Evolutionary conservation across 2,888 invertebrate genomes (phyloP), one percentile per base, ranked within the genome.

Genomic region (Cephus nigrinus): DNA sequence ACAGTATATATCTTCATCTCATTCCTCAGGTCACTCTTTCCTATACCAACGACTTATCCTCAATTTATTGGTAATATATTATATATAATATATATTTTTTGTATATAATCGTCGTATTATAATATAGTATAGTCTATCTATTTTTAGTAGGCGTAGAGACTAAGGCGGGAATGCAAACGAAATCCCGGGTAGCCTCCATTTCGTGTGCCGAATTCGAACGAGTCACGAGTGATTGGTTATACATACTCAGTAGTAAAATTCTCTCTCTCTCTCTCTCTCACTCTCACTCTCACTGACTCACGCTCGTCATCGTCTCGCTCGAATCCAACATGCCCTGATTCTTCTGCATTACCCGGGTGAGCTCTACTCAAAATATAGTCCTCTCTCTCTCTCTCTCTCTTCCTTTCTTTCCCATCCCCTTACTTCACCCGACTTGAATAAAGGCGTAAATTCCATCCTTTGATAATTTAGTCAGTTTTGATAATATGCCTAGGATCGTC

Each of bases 91-190:
- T 82, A 82, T 82, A 81, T 84, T 79, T 82, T 81, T 80, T 76
- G 88, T 86, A 86, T 86, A 87, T 86, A 87, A 86, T 87, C 83
- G 84, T 87, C 86, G 84, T 83, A 83, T 85, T 84, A 83, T 84
- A 86, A 83, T 86, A 85, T 88, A 88, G 85, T 87, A 88, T 85
- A 86, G 84, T 88, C 88, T 89, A 89, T 89, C 87, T 89, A 89
- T 88, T 86, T 85, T 82, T 88, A 85, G 83, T 89, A 89, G 88
- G 89, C 88, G 85, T 86, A 86, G 85, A 87, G 86, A 88, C 87
- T 87, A 86, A 86, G 86, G 86, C 86, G 87, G 87, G 87, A 86
- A 86, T 83, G 85, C 85, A 83, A 85, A 84, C 82, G 84, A 85
- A 86, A 83, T 84, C 85, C 84, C 85, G 82, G 80, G 77, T 86